Base-by-base conservation (phyloP, 2,113 vertebrate genomes). In the Cololabis saira region DNA sequence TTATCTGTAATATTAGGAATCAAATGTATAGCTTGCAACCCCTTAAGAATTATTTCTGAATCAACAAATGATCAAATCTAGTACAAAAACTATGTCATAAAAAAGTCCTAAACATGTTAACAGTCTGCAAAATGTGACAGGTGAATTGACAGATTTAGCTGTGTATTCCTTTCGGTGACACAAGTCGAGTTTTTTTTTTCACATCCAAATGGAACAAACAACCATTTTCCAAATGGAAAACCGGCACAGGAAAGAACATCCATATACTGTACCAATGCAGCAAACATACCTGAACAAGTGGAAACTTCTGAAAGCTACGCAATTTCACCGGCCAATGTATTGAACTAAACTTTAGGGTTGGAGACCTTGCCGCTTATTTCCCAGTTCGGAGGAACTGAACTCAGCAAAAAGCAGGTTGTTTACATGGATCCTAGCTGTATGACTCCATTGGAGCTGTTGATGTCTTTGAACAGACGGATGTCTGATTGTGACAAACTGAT, bases 401-500 rank as follows among this genome's bases (percentile, higher is more conserved):
- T 92, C 91, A 90, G 91, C 91, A 91, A 85, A 92, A 92, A 87
- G 75, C 75, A 87, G 78, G 74, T 83, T 92, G 88, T 91, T 91
- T 90, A 90, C 86, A 82, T 84, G 76, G 81, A 90, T 84, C 65
- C 76, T 45, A 72, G 83, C 76, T 76, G 53, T 83, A 78, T 81
- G 77, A 86, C 87, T 86, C 74, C 83, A 71, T 50, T 81, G 71
- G 78, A 80, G 73, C 82, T 87, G 85, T 90, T 92, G 87, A 88
- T 91, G 87, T 83, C 85, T 91, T 92, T 88, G 87, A 90, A 89
- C 86, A 89, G 87, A 90, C 87, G 88, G 89, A 89, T 91, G 88
- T 91, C 55, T 90, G 89, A 91, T 91, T 89, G 85, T 91, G 89
- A 90, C 87, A 90, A 92, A 89, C 89, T 88, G 91, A 90, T 91